Evolutionary conservation across 2,113 vertebrate species (phyloP), one percentile per base, ranked within the genome.

Genomic region (Clupea harengus): DNA sequence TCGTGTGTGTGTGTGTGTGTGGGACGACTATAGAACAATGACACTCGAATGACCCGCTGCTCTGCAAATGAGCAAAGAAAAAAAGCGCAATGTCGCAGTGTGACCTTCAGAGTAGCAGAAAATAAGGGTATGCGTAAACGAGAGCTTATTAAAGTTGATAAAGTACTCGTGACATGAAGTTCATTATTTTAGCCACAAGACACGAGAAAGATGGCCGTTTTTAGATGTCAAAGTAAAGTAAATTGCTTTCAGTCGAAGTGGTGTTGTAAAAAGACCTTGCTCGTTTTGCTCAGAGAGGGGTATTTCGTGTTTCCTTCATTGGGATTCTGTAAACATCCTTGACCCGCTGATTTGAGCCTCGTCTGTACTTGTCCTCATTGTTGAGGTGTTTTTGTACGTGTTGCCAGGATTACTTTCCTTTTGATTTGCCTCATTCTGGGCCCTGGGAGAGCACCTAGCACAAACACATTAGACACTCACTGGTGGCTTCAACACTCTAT

Each of bases 361-460:
- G 4, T 60, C 54, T 4, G 20, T 72, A 13, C 32, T 28, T 17
- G 28, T 32, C 72, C 28, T 32, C 28, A 78, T 78, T 32, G 72
- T 78, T 18, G 54, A 60, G 20, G 54, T 60, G 54, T 60, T 60
- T 39, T 60, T 60, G 54, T 39, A 13, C 13, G 0, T 13, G 72
- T 78, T 32, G 72, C 72, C 72, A 78, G 25, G 25, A 39, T 32
- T 39, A 15, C 28, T 32, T 32, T 39, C 28, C 28, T 78, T 78
- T 78, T 78, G 22, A 67, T 67, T 32, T 78, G 28, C 72, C 72
- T 39, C 25, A 78, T 39, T 32, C 9, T 28, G 28, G 72, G 72
- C 72, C 72, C 28, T 15, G 72, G 32, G 72, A 78, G 72, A 17
- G 72, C 72, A 78, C 72, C 72, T 39, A 78, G 72, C 72, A 17